Evolutionary conservation across 2,113 vertebrate genomes (phyloP).

Genomic region (Erinaceus europaeus): DNA sequence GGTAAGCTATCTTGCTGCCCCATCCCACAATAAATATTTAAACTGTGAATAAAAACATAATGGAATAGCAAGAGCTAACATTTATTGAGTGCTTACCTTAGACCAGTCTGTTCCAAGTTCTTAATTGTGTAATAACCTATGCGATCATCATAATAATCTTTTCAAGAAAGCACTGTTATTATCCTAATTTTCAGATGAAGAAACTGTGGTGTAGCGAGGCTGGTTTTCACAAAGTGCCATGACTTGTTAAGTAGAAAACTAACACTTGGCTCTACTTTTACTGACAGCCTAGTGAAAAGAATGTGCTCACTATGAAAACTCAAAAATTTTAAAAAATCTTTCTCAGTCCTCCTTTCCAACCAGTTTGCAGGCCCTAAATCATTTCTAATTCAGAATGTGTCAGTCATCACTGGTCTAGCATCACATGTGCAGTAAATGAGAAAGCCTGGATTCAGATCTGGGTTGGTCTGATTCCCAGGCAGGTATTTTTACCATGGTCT

Average conservation of each 20-base stretch:
- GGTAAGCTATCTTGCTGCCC: too few species aligned
- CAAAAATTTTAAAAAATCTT: too few species aligned
- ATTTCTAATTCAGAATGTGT: neutral
- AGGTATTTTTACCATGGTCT: neutral
- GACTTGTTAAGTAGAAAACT: constrained; percentile 16
- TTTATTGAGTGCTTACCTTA: neutral
- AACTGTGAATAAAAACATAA: neutral
- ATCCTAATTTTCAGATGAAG: constrained; percentile 20
- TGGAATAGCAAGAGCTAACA: neutral
- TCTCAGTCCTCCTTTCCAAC: too few species aligned
- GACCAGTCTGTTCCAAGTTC: neutral
- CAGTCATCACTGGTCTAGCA: neutral
- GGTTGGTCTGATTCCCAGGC: constrained; percentile 26
- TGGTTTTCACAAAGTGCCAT: neutral
- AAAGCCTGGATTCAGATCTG: neutral
- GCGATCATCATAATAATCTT: neutral
- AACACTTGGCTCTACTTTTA: neutral
- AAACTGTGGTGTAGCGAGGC: neutral
- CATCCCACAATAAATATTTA: too few species aligned
- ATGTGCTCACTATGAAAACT: too few species aligned
- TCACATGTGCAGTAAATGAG: neutral
- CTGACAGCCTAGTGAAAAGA: too few species aligned
- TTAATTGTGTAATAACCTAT: constrained; percentile 4
- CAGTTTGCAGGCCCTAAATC: neutral
- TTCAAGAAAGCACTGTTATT: neutral